Conservation (phyloP, 2,797 vertebrate genomes). For the Fundulus diaphanus region DNA sequence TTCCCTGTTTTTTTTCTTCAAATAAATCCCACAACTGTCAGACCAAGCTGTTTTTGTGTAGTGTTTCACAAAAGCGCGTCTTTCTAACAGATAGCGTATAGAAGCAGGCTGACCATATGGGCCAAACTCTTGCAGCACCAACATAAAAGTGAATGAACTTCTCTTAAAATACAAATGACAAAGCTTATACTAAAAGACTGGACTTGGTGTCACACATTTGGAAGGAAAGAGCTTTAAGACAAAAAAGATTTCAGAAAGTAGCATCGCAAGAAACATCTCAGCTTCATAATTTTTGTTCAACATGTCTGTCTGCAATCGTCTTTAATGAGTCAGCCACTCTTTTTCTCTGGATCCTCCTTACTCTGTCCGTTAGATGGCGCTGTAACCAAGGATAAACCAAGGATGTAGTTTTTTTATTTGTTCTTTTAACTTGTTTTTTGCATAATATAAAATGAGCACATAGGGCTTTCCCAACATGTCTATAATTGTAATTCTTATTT, state of each 20-base stretch:
- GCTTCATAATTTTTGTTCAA: background rate
- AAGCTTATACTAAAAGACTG: too few relatives aligned
- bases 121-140: background rate
- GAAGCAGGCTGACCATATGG: background rate
- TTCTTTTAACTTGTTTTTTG: background rate
- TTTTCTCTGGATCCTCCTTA: background rate
- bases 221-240: background rate
- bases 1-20: background rate
- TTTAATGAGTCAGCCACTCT: background rate
- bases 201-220: background rate
- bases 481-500: background rate
- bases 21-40: background rate
- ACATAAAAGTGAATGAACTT: background rate
- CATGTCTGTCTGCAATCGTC: background rate
- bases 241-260: background rate
- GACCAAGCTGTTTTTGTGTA: background rate
- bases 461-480: background rate
- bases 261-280: background rate
- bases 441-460: background rate
- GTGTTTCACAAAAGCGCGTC: background rate
- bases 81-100: background rate
- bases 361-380: slow-evolving; percentile 20
- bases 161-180: too few relatives aligned
- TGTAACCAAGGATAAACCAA: background rate
- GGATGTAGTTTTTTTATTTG: background rate